phyloP scores from a whole-genome alignment of 2,113 vertebrate species.

The Indri indri region DNA sequence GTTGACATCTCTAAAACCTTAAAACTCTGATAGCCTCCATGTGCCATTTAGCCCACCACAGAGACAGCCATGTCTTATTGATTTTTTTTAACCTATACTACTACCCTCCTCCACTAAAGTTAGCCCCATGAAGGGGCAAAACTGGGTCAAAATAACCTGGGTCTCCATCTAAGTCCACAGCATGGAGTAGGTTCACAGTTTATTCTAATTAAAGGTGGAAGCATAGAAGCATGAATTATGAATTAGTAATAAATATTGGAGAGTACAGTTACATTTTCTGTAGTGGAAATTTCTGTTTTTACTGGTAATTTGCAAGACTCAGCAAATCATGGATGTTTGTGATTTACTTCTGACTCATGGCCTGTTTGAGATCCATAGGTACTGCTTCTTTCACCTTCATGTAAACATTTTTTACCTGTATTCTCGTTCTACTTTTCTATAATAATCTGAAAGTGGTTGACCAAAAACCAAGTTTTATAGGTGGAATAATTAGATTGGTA shows the following conservation, averaged over 20 bases:
- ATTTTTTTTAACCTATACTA: background rate
- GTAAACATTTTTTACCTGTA: background rate
- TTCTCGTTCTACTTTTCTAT: background rate
- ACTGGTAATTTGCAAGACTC: background rate
- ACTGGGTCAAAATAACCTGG: background rate
- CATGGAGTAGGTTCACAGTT: background rate
- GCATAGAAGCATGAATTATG: background rate
- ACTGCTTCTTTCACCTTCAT: background rate
- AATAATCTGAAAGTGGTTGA: background rate
- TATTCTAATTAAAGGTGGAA: background rate
- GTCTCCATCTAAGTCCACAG: background rate
- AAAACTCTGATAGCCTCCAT: background rate
- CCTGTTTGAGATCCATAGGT: background rate
- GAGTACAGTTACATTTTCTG: background rate
- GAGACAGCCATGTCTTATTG: background rate
- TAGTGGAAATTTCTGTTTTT: background rate
- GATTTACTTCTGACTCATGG: background rate
- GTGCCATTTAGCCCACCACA: background rate
- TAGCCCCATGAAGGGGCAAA: background rate
- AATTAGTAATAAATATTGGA: background rate
- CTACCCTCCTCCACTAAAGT: background rate
- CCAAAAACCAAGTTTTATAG: background rate
- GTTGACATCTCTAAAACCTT: background rate
- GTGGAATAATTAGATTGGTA: background rate
- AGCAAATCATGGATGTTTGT: background rate